Evolutionary conservation across 1,140 invertebrate species (phyloP).

Genomic region (Condylostylus longicornis): DNA sequence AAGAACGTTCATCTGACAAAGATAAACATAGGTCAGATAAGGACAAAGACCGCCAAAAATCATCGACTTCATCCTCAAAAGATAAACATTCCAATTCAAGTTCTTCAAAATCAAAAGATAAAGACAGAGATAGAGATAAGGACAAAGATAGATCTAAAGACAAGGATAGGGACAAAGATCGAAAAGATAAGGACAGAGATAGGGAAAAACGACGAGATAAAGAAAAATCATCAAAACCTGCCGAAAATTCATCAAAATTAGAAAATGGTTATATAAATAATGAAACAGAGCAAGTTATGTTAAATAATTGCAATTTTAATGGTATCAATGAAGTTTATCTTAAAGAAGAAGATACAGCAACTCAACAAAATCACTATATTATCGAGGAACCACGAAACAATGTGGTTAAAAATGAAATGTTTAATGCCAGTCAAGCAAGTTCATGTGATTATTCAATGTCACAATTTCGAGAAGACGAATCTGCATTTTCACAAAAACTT

Average conservation of each 20-base stretch:
- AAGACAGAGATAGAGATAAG: conserved; percentile 32
- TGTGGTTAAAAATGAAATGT: conserved; percentile 22
- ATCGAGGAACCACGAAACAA: conserved; percentile 21
- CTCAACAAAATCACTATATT: conserved; percentile 17
- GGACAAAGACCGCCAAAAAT: conserved; percentile 28
- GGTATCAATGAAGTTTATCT: too few species aligned
- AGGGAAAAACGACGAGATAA: conserved; percentile 40
- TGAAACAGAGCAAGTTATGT: conserved; percentile 19
- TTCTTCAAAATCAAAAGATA: conserved; percentile 25
- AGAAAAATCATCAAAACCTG: conserved; percentile 15
- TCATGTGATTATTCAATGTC: conserved; percentile 51
- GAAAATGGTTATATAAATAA: conserved; percentile 9
- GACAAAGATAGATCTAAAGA: conserved; percentile 29
- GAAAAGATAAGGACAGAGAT: conserved; percentile 29
- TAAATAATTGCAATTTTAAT: conserved; percentile 38
- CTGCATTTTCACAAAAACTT: conserved; percentile 17
- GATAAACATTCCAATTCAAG: conserved; percentile 30
- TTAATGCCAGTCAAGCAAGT: conserved; percentile 38
- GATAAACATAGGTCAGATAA: conserved; percentile 9
- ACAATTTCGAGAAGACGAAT: conserved; percentile 41
- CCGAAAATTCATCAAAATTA: too few species aligned
- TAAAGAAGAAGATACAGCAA: conserved; percentile 18
- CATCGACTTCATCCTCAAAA: conserved; percentile 25
- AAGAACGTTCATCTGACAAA: conserved; percentile 16
- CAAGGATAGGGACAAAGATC: conserved; percentile 34